Conservation (phyloP, 2,888 invertebrate genomes). For the Carcina quercana region DNA sequence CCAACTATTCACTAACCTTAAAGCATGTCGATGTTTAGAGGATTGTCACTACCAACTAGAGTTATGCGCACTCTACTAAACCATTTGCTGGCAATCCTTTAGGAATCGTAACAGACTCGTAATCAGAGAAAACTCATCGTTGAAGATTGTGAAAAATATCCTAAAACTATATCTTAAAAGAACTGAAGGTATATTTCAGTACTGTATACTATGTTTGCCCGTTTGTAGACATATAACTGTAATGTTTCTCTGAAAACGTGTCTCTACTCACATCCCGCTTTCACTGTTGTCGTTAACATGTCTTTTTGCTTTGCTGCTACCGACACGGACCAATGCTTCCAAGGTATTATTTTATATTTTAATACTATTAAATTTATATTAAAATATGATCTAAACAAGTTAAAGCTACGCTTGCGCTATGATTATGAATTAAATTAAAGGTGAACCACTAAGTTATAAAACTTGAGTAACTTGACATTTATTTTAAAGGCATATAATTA, state of each 20-base stretch:
- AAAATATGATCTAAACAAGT: constrained; percentile 23
- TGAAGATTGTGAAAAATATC: no score
- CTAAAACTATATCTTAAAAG: no score
- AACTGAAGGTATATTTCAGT: no score
- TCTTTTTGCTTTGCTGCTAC: constrained; percentile 67
- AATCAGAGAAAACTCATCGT: no score
- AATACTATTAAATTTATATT: constrained; percentile 25
- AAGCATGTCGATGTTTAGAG: constrained; percentile 35
- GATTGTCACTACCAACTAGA: constrained; percentile 28
- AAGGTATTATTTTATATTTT: constrained; percentile 56
- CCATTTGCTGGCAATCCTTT: constrained; percentile 35
- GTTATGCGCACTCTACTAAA: constrained; percentile 18
- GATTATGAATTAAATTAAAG: no score
- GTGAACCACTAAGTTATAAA: no score
- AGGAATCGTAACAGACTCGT: constrained; percentile 29
- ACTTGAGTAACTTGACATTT: no score
- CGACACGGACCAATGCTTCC: constrained; percentile 62
- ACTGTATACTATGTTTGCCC: no score
- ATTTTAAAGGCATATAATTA: no score
- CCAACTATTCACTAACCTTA: constrained; percentile 29
- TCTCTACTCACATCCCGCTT: no score
- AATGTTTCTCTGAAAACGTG: no score
- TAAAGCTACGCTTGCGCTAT: constrained; percentile 56
- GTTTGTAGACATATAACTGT: no score
- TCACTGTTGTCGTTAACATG: constrained; percentile 64